phyloP scores from a whole-genome alignment of 1,140 invertebrate genomes.

The Neodiprion pinetum region DNA sequence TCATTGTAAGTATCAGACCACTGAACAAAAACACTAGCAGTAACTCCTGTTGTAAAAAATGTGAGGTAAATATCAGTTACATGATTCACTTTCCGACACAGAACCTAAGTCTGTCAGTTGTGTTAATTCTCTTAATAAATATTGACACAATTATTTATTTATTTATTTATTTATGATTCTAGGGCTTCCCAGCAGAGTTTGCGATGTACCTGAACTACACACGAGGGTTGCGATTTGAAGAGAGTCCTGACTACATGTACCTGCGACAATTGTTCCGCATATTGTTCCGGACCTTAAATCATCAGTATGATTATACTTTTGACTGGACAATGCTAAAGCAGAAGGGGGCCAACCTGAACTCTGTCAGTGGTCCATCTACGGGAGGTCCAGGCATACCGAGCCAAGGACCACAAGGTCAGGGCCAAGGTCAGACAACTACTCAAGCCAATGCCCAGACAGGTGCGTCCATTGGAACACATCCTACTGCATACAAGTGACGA shows the following conservation, averaged over 20 bases:
- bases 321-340: conserved; percentile 99
- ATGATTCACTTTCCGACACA: background rate
- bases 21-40: background rate
- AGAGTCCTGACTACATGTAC: conserved; percentile 98
- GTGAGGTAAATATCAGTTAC: background rate
- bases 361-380: conserved; percentile 28
- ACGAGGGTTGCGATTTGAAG: conserved; percentile 93
- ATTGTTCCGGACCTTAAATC: conserved; percentile 97
- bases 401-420: conserved; percentile 40
- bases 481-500: conserved; percentile 5
- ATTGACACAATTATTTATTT: background rate
- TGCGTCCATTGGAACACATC: conserved; percentile 26
- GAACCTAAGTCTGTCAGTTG: too few species aligned
- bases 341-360: conserved; percentile 64
- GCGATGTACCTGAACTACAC: conserved; percentile 99
- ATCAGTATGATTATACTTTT: conserved; percentile 99
- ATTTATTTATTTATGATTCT: conserved; percentile 29
- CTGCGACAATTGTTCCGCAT: conserved; percentile 96
- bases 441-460: conserved; percentile 48
- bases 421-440: conserved; percentile 46
- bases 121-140: too few species aligned
- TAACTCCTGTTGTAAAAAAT: background rate
- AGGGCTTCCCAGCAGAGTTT: conserved; percentile 96
- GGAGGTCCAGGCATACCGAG: conserved; percentile 36
- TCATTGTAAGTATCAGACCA: too few species aligned